These are phyloP conservation scores for Leucophenga montana DNA, from an alignment of 2,888 invertebrate genomes.

Conservation along the genomic window DNA sequence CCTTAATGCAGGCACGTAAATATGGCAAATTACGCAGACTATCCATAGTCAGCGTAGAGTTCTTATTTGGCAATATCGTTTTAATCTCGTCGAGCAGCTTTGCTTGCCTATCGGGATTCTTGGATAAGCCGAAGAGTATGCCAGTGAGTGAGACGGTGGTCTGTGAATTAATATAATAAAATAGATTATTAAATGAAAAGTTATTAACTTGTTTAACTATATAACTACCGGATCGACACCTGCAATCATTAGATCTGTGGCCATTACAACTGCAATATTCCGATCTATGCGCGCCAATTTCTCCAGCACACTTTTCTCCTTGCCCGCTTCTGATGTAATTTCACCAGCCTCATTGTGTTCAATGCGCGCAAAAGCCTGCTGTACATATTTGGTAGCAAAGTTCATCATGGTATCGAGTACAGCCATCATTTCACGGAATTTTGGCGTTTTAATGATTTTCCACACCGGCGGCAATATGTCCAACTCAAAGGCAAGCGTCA, in stretches of 20 bases:
- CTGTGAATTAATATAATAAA: slow-evolving; percentile 30
- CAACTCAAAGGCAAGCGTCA: slow-evolving; percentile 52
- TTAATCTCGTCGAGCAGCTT: slow-evolving; percentile 77
- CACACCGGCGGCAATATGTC: slow-evolving; percentile 67
- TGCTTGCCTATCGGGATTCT: slow-evolving; percentile 78
- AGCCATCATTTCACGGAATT: slow-evolving; percentile 55
- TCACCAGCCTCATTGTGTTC: slow-evolving; percentile 62
- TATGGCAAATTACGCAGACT: slow-evolving; percentile 76
- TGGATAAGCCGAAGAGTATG: slow-evolving; percentile 78
- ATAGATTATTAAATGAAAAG: neutral
- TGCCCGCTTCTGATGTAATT: slow-evolving; percentile 46
- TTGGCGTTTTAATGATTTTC: slow-evolving; percentile 62
- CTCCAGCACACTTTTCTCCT: slow-evolving; percentile 77
- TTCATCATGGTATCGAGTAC: slow-evolving; percentile 57
- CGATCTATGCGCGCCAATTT: slow-evolving; percentile 78
- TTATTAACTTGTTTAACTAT: neutral
- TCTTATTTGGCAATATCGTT: slow-evolving; percentile 71
- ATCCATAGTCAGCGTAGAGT: slow-evolving; percentile 72
- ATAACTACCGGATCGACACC: slow-evolving; percentile 81
- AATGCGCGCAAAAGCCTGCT: slow-evolving; percentile 64
- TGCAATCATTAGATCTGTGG: slow-evolving; percentile 80
- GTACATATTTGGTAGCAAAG: slow-evolving; percentile 68
- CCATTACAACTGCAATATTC: slow-evolving; percentile 79
- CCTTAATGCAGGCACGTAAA: slow-evolving; percentile 84
- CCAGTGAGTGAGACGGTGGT: slow-evolving; percentile 74